A percentile compares a stretch with the other conserved stretches of the same genome.
These are phyloP conservation scores for Caenorhabditis sinica DNA, from an alignment of 2,888 invertebrate species.

Conservation along the genomic window DNA sequence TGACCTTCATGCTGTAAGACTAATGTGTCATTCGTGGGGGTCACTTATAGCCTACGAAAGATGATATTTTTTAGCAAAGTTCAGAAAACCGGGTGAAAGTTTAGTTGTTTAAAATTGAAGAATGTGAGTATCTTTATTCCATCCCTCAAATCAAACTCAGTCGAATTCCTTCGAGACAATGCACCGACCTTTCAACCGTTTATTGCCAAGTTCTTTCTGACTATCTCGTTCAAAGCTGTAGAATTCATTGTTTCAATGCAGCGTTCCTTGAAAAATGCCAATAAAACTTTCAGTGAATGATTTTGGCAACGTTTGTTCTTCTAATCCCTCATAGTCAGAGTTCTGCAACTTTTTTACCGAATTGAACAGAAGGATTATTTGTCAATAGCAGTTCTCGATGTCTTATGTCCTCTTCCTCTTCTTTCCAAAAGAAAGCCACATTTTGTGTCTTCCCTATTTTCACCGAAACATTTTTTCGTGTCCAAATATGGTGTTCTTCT, in stretches of 20 bases:
- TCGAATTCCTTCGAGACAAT: no score
- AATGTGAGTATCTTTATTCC: no score
- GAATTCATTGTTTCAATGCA: no score
- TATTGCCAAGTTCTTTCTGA: no score
- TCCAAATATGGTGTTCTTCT: conserved; percentile 23
- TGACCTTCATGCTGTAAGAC: conserved; percentile 23
- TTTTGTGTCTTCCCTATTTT: conserved; percentile 18
- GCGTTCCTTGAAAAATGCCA: neutral
- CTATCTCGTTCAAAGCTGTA: no score
- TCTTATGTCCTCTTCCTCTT: neutral
- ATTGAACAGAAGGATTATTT: conserved; percentile 50
- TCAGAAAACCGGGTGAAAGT: neutral
- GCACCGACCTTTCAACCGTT: no score
- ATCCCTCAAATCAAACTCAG: no score
- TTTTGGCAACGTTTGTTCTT: conserved; percentile 15
- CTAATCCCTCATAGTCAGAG: conserved; percentile 12
- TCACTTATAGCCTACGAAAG: conserved; percentile 21
- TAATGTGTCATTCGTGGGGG: conserved; percentile 3
- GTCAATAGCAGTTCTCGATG: conserved; percentile 2
- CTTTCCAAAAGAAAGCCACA: neutral
- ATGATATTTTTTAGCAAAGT: conserved; percentile 1
- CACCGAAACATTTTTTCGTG: conserved; percentile 34
- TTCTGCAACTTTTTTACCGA: conserved; percentile 18
- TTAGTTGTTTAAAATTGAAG: no score
- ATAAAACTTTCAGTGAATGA: neutral